phyloP scores from a whole-genome alignment of 2,888 invertebrate species.

The Sesia apiformis region DNA sequence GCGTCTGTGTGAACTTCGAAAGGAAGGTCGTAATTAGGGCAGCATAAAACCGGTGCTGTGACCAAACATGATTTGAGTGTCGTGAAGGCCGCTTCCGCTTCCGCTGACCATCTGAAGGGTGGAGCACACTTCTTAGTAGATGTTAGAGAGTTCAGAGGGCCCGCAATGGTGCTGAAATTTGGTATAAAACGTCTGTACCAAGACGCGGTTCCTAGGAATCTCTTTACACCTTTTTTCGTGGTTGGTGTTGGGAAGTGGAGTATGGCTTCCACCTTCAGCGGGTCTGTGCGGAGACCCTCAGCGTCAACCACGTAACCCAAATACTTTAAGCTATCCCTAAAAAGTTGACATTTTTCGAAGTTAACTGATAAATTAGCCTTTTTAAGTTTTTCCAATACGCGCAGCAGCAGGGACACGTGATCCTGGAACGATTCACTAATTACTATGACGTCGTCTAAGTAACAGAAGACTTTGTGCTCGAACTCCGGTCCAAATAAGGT shows the following conservation, averaged over 20 bases:
- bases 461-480: conserved; percentile 10
- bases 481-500: conserved; percentile 7
- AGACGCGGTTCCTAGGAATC: conserved; percentile 16
- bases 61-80: no score
- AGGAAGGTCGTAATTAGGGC: no score
- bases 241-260: conserved; percentile 14
- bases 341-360: conserved; percentile 14
- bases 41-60: no score
- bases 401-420: conserved; percentile 9
- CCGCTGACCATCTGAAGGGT: conserved; percentile 14
- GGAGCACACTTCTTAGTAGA: conserved; percentile 12
- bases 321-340: conserved; percentile 11
- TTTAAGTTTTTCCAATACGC: conserved; percentile 11
- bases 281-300: conserved; percentile 14
- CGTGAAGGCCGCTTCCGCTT: conserved; percentile 16
- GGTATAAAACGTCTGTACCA: conserved; percentile 19
- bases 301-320: conserved; percentile 13
- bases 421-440: conserved; percentile 8
- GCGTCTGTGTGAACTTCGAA: no score
- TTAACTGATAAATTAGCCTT: conserved; percentile 16
- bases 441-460: conserved; percentile 16
- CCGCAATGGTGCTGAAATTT: conserved; percentile 13
- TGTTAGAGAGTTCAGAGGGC: conserved; percentile 16
- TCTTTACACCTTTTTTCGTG: conserved; percentile 12
- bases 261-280: conserved; percentile 14